phyloP scores from a whole-genome alignment of 2,113 vertebrate species.

The Apteryx owenii region DNA sequence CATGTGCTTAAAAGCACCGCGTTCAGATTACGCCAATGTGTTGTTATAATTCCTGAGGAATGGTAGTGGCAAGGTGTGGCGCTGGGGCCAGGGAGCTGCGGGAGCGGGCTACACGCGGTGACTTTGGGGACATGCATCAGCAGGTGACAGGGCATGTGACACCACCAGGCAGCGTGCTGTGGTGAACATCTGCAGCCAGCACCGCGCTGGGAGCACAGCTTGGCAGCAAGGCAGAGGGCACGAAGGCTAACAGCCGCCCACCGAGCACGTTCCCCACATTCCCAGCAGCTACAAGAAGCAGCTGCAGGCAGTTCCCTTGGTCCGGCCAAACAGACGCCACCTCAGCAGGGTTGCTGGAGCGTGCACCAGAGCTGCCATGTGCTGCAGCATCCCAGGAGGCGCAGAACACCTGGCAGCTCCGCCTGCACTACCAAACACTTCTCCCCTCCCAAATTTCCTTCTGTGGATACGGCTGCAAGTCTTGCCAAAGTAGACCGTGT shows the following conservation, averaged over 20 bases:
- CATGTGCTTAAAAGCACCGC: background rate
- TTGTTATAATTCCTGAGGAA: rapidly evolving
- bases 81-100: background rate
- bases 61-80: background rate
- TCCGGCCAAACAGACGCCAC: rapidly evolving
- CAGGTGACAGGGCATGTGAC: rapidly evolving
- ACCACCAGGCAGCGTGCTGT: rapidly evolving
- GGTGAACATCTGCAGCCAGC: background rate
- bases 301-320: background rate
- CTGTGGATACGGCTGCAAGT: background rate
- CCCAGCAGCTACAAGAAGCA: background rate
- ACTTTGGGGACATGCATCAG: background rate
- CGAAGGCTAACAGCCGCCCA: background rate
- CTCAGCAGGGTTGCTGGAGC: background rate
- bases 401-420: background rate
- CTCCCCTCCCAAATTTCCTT: background rate
- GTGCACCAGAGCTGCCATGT: background rate
- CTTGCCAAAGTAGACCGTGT: background rate
- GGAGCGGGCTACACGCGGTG: background rate
- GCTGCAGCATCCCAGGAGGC: rapidly evolving
- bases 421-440: background rate
- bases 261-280: background rate
- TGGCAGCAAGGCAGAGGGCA: background rate
- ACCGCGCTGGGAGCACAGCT: background rate
- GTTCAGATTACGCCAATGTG: background rate